These are phyloP conservation scores for Aurelia aurita complex sp. Pacific DNA, from an alignment of 30 jellyfish, hydroid and myxozoan species.

Conservation along the genomic window DNA sequence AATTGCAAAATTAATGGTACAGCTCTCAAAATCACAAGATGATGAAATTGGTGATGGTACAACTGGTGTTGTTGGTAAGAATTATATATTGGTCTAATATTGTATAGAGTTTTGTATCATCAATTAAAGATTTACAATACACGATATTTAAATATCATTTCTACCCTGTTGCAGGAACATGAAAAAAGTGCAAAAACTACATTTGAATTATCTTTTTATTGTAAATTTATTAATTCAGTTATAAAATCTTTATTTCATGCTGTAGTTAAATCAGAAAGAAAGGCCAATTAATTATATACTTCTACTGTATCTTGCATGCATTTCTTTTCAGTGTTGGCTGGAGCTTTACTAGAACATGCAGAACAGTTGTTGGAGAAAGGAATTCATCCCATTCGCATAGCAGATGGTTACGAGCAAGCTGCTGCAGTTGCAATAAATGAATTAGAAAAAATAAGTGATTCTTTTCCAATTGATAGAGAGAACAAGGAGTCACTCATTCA, in stretches of 20 bases:
- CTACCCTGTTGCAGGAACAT: no score
- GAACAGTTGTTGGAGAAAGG: slow-evolving; percentile 94
- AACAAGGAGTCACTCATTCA: slow-evolving; percentile 85
- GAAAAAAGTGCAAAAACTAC: no score
- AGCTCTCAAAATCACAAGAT: slow-evolving; percentile 98
- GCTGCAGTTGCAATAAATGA: slow-evolving; percentile 90
- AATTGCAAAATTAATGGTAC: slow-evolving; percentile 96
- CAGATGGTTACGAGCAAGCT: slow-evolving; percentile 99
- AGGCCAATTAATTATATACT: no score
- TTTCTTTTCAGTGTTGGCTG: slow-evolving; percentile 88
- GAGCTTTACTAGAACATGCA: slow-evolving; percentile 98
- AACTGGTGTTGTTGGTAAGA: slow-evolving; percentile 99
- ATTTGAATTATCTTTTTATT: no score
- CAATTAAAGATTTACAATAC: no score
- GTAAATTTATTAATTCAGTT: no score
- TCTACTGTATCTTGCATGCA: no score
- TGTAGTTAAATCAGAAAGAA: no score
- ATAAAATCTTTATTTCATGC: no score
- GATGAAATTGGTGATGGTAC: slow-evolving; percentile 99
- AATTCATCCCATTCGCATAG: slow-evolving; percentile 97
- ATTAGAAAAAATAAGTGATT: slow-evolving; percentile 89
- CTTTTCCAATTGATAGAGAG: slow-evolving; percentile 75
- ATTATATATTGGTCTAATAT: no score
- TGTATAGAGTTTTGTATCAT: no score
- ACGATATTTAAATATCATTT: no score